phyloP scores from a whole-genome alignment of 2,888 invertebrate species.

The Eulithis prunata region DNA sequence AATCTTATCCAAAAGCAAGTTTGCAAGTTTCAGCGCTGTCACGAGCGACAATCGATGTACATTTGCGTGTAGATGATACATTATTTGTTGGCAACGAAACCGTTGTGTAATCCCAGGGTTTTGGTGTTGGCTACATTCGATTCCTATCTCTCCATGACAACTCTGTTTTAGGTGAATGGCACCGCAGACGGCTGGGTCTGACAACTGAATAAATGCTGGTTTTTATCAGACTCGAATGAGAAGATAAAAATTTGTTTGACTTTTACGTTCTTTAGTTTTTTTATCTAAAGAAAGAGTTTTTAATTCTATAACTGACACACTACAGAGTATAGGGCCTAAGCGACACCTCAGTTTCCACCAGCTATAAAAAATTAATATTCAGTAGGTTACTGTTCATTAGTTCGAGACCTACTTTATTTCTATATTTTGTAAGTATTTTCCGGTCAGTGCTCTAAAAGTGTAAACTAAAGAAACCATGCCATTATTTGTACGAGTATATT shows the following conservation, averaged over 20 bases:
- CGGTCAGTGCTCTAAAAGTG: too few species aligned
- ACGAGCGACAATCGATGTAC: constrained; percentile 2
- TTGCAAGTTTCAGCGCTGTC: constrained; percentile 4
- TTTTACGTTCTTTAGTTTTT: too few species aligned
- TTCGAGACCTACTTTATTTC: too few species aligned
- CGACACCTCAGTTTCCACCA: too few species aligned
- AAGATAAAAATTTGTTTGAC: too few species aligned
- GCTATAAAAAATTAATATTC: too few species aligned
- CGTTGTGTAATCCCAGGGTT: constrained; percentile 16
- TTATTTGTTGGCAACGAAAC: constrained; percentile 18
- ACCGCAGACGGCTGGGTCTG: neutral
- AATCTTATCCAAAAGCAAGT: neutral
- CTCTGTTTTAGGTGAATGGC: constrained; percentile 16
- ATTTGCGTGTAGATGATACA: constrained; percentile 17
- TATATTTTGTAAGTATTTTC: too few species aligned
- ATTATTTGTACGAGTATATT: neutral
- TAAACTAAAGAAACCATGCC: too few species aligned
- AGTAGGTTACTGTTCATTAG: too few species aligned
- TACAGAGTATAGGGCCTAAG: too few species aligned
- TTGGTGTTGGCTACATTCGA: constrained; percentile 11
- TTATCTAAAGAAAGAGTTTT: too few species aligned
- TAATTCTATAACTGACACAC: too few species aligned
- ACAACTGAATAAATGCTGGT: constrained; percentile 1
- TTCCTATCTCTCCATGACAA: constrained; percentile 13
- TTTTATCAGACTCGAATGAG: neutral